Conservation (phyloP, 2,113 vertebrate genomes). For the Alethe diademata region DNA sequence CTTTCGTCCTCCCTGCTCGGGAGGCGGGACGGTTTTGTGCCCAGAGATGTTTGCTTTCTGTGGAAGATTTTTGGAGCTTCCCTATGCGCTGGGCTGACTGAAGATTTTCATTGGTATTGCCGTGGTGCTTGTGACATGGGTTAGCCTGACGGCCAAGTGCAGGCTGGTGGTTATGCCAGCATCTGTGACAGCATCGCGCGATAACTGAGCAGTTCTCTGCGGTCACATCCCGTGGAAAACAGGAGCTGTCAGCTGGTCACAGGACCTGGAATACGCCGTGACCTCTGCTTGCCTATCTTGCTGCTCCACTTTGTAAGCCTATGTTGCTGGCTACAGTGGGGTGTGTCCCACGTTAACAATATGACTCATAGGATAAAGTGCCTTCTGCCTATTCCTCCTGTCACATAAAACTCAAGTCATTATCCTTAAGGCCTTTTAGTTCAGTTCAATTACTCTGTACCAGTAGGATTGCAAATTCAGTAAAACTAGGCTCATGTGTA, state of each 20-base stretch:
- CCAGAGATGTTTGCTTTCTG: fast-evolving
- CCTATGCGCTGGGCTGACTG: fast-evolving
- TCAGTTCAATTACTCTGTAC: not conserved
- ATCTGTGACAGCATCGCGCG: fast-evolving
- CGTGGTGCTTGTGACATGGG: fast-evolving
- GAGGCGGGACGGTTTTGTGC: not conserved
- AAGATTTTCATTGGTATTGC: not conserved
- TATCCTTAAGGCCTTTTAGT: not conserved
- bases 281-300: not conserved
- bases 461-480: not conserved
- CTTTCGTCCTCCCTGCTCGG: no score
- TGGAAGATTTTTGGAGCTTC: not conserved
- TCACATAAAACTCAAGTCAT: not conserved
- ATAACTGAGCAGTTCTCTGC: no score
- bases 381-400: not conserved
- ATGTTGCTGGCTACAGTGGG: not conserved
- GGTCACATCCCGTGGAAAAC: no score
- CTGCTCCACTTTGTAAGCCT: not conserved
- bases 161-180: fast-evolving
- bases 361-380: not conserved
- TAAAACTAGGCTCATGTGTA: not conserved
- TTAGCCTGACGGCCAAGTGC: not conserved
- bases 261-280: not conserved
- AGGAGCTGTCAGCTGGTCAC: fast-evolving
- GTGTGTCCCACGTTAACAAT: not conserved